A percentile compares a stretch with the other conserved stretches of the same genome.
phyloP scores from a whole-genome alignment of 2,113 vertebrate species.

The Thoracochromis brauschi region DNA sequence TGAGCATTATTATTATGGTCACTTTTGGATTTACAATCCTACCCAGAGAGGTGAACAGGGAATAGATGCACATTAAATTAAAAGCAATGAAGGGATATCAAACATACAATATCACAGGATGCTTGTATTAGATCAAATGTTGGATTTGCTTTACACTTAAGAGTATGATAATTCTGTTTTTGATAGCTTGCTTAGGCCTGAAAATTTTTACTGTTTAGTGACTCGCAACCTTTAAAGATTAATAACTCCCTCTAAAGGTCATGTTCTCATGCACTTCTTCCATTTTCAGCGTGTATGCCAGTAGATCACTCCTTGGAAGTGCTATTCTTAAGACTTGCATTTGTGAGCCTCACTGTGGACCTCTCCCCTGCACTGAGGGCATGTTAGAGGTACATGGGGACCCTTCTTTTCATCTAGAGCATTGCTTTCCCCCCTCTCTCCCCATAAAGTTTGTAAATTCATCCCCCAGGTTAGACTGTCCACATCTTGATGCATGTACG shows the following conservation, averaged over 20 bases:
- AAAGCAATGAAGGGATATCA: not conserved
- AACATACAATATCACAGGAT: not conserved
- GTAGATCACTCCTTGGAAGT: not conserved
- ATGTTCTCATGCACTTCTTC: not conserved
- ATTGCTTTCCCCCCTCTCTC: accelerated
- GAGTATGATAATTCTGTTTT: not conserved
- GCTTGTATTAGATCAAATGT: not conserved
- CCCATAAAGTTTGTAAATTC: not conserved
- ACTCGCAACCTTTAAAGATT: not conserved
- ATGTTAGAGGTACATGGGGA: not conserved
- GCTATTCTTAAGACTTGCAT: not conserved
- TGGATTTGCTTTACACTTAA: not conserved
- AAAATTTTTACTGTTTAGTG: not conserved
- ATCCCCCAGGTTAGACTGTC: not conserved
- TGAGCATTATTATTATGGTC: not conserved
- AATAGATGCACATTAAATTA: not conserved
- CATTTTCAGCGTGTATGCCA: not conserved
- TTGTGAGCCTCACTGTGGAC: not conserved
- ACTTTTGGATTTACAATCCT: not conserved
- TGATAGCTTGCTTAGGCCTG: not conserved
- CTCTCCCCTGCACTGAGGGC: not conserved
- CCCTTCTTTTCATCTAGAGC: not conserved
- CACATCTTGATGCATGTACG: not conserved
- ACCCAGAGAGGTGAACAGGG: not conserved
- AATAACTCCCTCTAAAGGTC: not conserved